Base-by-base conservation (phyloP, 1,140 invertebrate species). In the Leptopilina clavipes region DNA sequence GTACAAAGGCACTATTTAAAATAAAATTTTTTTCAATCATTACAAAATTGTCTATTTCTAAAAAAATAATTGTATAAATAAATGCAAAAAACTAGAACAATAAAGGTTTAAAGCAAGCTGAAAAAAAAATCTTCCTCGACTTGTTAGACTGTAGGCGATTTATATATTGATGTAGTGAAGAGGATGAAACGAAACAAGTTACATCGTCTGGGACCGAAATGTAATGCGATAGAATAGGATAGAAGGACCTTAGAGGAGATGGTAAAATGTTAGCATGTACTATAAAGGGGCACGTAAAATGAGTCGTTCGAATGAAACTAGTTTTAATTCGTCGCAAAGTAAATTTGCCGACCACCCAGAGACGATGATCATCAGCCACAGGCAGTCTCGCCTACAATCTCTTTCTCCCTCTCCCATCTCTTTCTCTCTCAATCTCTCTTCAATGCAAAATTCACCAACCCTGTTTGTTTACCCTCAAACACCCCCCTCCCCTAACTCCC, bases 261-360 rank as follows among this genome's bases (percentile, higher is more conserved):
- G 22, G 56, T 65, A 65, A 25, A 65, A 25, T 65, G 56, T 65
- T 31, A 19, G 56, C 19, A 25, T 65, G 56, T 65, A 65, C 56
- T 31, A 31, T 31, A 31, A 65, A 65, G 56, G 56, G 56, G 56
- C 19, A 65, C 56, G 56, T 65, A 65, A 65, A 65, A 65, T 65
- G 56, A 65, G 56, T 65, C 56, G 56, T 65, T 31, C 56, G 56
- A 65, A 25, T 65, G 56, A 65, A 65, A 65, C 56, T 65, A 65
- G 56, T 65, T 65, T 65, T 22, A 65, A 65, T 65, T 65, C 56
- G 56, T 65, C 56, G 56, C 56, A 22, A 65, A 22, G 25, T 65
- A 65, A 65, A 65, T 65, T 65, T 65, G 56, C 56, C 56, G 56
- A 65, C 56, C 56, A 65, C 56, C 54, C 56, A 65, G 56, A 65